Percentiles rank a stretch among this genome's conserved stretches.
phyloP scores from a whole-genome alignment of 2,888 invertebrate genomes.

The Alsophila aescularia region DNA sequence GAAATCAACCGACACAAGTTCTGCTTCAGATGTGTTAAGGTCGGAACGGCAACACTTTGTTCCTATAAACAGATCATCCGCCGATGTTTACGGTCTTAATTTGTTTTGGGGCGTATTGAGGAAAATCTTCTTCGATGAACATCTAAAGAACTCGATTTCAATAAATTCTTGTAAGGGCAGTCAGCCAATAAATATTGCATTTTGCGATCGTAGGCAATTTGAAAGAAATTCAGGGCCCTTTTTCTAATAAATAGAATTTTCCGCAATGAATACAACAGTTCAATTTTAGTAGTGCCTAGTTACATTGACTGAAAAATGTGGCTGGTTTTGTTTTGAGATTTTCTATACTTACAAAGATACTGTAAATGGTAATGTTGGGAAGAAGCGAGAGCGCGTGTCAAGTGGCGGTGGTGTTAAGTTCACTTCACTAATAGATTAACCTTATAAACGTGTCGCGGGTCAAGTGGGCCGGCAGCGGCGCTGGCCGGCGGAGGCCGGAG shows the following conservation, averaged over 20 bases:
- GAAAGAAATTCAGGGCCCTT: conserved; percentile 1
- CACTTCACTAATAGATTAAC: conserved; percentile 47
- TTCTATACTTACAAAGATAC: conserved; percentile 14
- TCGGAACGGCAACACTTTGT: conserved; percentile 44
- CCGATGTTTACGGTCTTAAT: conserved; percentile 43
- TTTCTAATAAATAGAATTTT: background rate
- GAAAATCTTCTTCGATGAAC: conserved; percentile 42
- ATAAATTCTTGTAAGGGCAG: conserved; percentile 37
- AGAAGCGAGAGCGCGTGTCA: conserved; percentile 20
- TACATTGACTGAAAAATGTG: background rate
- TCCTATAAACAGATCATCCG: conserved; percentile 48
- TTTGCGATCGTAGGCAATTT: conserved; percentile 14
- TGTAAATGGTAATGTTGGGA: conserved; percentile 3
- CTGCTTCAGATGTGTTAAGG: conserved; percentile 43
- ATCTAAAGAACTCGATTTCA: conserved; percentile 37
- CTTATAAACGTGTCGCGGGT: conserved; percentile 46
- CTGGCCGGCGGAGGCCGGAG: conserved; percentile 64
- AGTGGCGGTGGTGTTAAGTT: conserved; percentile 26
- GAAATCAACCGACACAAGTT: conserved; percentile 54
- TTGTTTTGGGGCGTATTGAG: conserved; percentile 41
- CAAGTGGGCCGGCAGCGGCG: conserved; percentile 61
- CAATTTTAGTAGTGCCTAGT: background rate
- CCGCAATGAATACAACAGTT: background rate
- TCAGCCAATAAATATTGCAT: conserved; percentile 33
- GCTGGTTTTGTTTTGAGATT: background rate